Base-by-base conservation (phyloP, 1,140 invertebrate species). In the Bilobella aurantiaca region DNA sequence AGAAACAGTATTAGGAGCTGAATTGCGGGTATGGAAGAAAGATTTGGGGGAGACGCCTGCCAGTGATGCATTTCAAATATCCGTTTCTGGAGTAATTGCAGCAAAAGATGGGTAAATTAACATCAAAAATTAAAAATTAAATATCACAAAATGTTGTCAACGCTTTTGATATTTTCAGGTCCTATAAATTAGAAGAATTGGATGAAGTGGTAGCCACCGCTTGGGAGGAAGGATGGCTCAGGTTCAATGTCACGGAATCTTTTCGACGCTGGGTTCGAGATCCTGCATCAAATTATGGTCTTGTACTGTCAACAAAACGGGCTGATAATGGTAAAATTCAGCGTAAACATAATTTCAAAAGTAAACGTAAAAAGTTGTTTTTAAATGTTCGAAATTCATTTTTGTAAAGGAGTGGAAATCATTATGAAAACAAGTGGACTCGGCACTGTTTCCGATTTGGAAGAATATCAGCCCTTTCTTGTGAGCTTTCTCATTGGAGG, bases 401-500 rank as follows among this genome's bases (percentile, higher is more conserved):
- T 30, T 12, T 46, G n/a, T 79, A 69, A 78, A 86, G 91, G 85
- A 59, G 85, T 87, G 57, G 88, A 93, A 76, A 79, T 92, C 12
- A 85, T 86, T 71, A 85, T 90, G 2, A 86, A 89, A 74, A 88
- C 91, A 69, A 85, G 92, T 65, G 91, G 92, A 2, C 77, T 95
- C 23, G 83, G 91, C 16, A 87, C 86, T 59, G 82, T 83, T 1
- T 84, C 84, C 69, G 87, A 86, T 0, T 81, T 86, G 47, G 86
- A 88, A 71, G 88, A 91, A 66, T 87, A 86, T 69, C 89, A 93
- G 75, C 90, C 92, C 0, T 93, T 94, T 77, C 84, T 93, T 83
- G 89, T 91, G 3, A 88, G 86, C 1, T 94, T 90, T 75, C 85
- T 53, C 71, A 63, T 47, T 63, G 60, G 60, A 62, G 23, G 32